A percentile compares a stretch with the other conserved stretches of the same genome.
phyloP scores from a whole-genome alignment of 1,140 invertebrate species.

The Helicoverpa armigera region DNA sequence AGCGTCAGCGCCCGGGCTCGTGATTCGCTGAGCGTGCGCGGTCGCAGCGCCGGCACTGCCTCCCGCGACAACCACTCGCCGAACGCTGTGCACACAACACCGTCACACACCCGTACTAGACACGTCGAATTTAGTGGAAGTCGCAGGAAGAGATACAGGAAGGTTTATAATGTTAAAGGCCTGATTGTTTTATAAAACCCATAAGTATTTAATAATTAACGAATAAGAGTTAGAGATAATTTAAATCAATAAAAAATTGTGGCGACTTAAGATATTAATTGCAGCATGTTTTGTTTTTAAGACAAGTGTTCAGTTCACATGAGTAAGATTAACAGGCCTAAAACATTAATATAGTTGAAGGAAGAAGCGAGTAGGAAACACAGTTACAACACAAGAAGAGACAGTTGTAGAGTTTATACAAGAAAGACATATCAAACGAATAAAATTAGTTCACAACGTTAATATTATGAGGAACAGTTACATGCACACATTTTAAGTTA shows the following conservation, averaged over 20 bases:
- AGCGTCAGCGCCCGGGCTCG: conserved; percentile 69
- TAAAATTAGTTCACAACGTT: background rate
- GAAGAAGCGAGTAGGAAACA: background rate
- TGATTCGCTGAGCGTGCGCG: conserved; percentile 70
- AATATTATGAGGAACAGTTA: conserved; percentile 5
- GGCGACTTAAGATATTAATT: too few relatives aligned
- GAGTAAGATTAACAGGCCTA: conserved; percentile 23
- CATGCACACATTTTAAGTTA: background rate
- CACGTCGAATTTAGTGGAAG: conserved; percentile 1
- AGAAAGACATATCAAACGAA: background rate
- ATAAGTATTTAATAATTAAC: too few relatives aligned
- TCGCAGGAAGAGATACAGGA: conserved; percentile 22
- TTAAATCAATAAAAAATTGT: too few relatives aligned
- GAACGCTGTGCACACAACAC: conserved; percentile 72
- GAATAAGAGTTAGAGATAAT: too few relatives aligned
- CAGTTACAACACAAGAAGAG: background rate
- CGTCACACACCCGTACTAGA: conserved; percentile 50
- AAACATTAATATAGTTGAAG: conserved; percentile 1
- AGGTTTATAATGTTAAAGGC: conserved; percentile 2
- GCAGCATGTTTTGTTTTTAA: too few relatives aligned
- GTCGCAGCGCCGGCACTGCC: conserved; percentile 74
- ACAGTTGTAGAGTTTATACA: background rate
- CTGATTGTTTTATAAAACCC: background rate
- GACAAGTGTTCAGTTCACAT: too few relatives aligned
- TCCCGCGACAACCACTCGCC: conserved; percentile 83